Conservation (phyloP, 2,797 vertebrate species). For the Danionella dracula region DNA sequence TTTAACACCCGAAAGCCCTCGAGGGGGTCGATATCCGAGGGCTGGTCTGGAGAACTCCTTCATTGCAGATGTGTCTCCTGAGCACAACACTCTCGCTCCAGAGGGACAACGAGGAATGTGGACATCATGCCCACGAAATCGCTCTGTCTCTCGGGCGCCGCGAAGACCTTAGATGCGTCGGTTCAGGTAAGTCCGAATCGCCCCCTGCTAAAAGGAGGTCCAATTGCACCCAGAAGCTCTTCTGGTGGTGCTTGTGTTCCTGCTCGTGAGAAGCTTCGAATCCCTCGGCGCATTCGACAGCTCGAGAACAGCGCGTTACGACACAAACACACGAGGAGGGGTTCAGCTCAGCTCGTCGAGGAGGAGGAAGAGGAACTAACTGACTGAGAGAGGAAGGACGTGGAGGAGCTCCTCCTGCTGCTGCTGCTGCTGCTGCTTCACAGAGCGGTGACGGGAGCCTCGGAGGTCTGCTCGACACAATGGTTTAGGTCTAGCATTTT, state of each 20-base stretch:
- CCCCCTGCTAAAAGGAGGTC: not conserved
- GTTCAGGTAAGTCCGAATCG: not conserved
- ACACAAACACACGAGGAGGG: not conserved
- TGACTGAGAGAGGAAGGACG: not conserved
- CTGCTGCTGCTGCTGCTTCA: too few species aligned
- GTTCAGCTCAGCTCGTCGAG: not conserved
- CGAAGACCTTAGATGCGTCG: not conserved
- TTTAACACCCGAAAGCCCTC: not conserved
- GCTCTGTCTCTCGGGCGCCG: not conserved
- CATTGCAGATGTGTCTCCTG: slow-evolving; percentile 31
- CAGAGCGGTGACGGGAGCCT: too few species aligned
- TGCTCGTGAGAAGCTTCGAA: not conserved
- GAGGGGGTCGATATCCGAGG: not conserved
- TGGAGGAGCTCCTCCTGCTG: too few species aligned
- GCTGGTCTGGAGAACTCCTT: slow-evolving; percentile 20
- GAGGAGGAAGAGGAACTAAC: not conserved
- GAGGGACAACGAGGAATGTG: slow-evolving; percentile 10
- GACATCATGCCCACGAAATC: slow-evolving; percentile 1
- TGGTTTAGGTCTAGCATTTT: too few species aligned
- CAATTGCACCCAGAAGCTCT: not conserved
- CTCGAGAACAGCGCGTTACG: not conserved
- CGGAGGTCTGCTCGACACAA: too few species aligned
- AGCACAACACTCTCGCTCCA: slow-evolving; percentile 3
- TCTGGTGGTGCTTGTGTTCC: not conserved
- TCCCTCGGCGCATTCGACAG: not conserved